Base-by-base conservation (phyloP, 2,888 invertebrate genomes). In the Nasonia oneida region DNA sequence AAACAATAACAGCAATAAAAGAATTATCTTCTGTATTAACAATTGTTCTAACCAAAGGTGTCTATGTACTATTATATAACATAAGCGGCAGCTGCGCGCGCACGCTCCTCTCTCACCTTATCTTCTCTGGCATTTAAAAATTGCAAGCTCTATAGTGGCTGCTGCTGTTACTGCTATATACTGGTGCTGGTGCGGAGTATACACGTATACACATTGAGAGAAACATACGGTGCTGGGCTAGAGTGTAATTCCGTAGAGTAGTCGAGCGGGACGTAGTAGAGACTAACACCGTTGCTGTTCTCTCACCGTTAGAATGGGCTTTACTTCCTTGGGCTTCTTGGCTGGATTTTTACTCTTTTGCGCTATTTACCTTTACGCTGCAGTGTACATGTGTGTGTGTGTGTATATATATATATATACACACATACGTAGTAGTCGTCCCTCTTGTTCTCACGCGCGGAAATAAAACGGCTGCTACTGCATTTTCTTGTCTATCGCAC, bases 241-340 rank as follows among this genome's bases (percentile, higher is more conserved):
- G 73, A 80, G 78, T 84, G 85, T 74, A 88, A 86, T 89, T 87
- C 88, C 79, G 85, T 88, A 88, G 87, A 87, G 87, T 88, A 89
- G 87, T 87, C 83, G 80, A 77, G 84, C 84, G 83, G 57, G 57
- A 61, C 57, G 57, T 61, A 57, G 71, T 79, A 81, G 80, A 83
- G 85, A 87, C 87, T 87, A 88, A 87, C 86, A 47, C 47, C 10
- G 47, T 12, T 73, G 82, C 81, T 85, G 81, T 85, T 86, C 29
- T 29, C 29, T 29, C 84, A 73, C 14, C 64, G 39, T 57, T 75
- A 73, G 47, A 81, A 74, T 71, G 74, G 23, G 64, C 81, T 84
- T 79, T 81, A 50, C 77, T 73, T 74, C 64, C 75, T 47, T 33
- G 67, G 39, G 78, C 67, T 85, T 81, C 77, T 78, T 84, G 61